These are phyloP conservation scores for Alsophila aescularia DNA, from an alignment of 2,888 invertebrate species.

Conservation along the genomic window DNA sequence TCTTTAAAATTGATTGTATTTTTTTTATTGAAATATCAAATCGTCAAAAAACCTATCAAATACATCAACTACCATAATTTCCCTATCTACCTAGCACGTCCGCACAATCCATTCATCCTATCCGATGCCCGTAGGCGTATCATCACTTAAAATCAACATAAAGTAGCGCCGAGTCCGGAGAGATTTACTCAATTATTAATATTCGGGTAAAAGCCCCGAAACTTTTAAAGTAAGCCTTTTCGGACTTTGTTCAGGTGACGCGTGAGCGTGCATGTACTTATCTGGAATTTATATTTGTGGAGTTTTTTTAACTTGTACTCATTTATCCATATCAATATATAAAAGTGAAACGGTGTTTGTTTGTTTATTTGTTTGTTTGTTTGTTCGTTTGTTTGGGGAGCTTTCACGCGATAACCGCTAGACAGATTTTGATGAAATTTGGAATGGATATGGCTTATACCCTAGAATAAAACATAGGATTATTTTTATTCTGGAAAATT, in stretches of 20 bases:
- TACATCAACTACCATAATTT: not conserved
- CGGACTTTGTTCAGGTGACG: conserved; percentile 19
- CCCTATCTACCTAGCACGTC: conserved; percentile 2
- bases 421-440: no score
- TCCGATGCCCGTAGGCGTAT: conserved; percentile 15
- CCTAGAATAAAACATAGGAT: no score
- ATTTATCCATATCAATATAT: no score
- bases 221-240: conserved; percentile 33
- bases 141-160: conserved; percentile 30
- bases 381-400: no score
- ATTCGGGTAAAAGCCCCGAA: conserved; percentile 29
- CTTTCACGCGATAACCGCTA: no score
- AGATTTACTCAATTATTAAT: conserved; percentile 36
- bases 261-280: conserved; percentile 31
- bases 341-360: no score
- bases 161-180: conserved; percentile 18
- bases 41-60: not conserved
- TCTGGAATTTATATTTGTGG: not conserved
- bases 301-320: no score
- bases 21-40: no score
- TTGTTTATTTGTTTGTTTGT: no score
- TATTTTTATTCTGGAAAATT: no score
- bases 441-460: no score
- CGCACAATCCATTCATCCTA: conserved; percentile 17
- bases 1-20: no score